These are phyloP conservation scores for Callyntrura sp. DNA, from an alignment of 2,888 invertebrate genomes.

Conservation along the genomic window DNA sequence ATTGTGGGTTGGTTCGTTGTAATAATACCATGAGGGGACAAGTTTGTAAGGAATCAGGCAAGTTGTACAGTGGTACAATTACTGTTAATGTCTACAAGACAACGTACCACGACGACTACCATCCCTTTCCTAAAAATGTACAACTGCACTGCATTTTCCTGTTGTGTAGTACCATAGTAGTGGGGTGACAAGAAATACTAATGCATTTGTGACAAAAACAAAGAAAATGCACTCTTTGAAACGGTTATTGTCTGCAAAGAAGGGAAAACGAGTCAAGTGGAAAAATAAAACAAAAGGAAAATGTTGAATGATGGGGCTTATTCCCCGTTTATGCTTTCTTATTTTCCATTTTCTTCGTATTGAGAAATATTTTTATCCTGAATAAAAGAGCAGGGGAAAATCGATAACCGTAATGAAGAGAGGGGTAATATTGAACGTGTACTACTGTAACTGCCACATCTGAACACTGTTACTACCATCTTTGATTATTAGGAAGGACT, in stretches of 20 bases:
- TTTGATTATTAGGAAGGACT: slow-evolving; percentile 56
- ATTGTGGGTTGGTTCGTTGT: slow-evolving; percentile 45
- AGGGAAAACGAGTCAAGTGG: slow-evolving; percentile 51
- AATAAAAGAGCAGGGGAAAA: slow-evolving; percentile 31
- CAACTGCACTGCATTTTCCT: no score
- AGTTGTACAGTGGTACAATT: no score
- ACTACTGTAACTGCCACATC: not conserved
- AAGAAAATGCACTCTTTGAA: no score
- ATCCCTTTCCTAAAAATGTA: no score
- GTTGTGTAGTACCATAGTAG: not conserved
- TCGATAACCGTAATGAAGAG: slow-evolving; percentile 68
- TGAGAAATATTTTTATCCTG: not conserved
- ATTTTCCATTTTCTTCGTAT: slow-evolving; percentile 26
- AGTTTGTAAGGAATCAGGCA: not conserved
- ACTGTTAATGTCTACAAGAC: no score
- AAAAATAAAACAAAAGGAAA: slow-evolving; percentile 57
- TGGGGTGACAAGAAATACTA: not conserved
- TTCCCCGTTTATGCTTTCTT: slow-evolving; percentile 14
- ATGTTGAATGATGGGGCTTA: slow-evolving; percentile 30
- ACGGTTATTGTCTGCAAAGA: not conserved
- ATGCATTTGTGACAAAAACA: no score
- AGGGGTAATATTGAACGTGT: not conserved
- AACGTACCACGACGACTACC: no score
- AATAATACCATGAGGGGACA: no score
- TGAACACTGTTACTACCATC: slow-evolving; percentile 33